Evolutionary conservation across 1,140 invertebrate genomes (phyloP).

Genomic region (Drosophila kepulauana): DNA sequence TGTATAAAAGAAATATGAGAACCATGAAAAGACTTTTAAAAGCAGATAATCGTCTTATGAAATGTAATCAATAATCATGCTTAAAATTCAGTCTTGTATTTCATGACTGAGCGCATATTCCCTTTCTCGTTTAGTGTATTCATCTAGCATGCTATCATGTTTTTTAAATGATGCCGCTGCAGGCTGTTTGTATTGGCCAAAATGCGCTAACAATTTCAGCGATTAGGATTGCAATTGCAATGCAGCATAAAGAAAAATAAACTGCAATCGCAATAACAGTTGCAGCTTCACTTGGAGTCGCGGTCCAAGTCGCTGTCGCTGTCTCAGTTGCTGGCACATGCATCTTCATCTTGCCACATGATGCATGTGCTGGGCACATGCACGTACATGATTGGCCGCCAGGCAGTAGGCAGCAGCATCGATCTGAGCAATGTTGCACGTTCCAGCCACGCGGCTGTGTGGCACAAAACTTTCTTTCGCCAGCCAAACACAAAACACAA

Average conservation of each 20-base stretch:
- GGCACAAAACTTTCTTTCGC: constrained; percentile 64
- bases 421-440: constrained; percentile 20
- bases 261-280: constrained; percentile 36
- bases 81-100: neutral
- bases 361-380: constrained; percentile 71
- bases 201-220: constrained; percentile 82
- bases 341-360: constrained; percentile 71
- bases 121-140: neutral
- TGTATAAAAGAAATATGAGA: neutral
- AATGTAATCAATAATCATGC: neutral
- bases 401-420: constrained; percentile 43
- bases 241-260: constrained; percentile 62
- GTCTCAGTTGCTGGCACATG: constrained; percentile 56
- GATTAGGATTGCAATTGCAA: constrained; percentile 78
- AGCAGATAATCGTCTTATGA: neutral
- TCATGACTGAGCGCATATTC: neutral
- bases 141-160: constrained; percentile 70
- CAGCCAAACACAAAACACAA: constrained; percentile 52
- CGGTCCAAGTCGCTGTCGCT: neutral
- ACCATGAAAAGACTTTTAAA: neutral
- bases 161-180: constrained; percentile 75
- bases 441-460: constrained; percentile 24
- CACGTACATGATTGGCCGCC: constrained; percentile 76
- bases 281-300: constrained; percentile 21
- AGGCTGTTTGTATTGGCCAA: constrained; percentile 80